Evolutionary conservation across 2,888 invertebrate genomes (phyloP).

Genomic region (Cerastis leucographa): DNA sequence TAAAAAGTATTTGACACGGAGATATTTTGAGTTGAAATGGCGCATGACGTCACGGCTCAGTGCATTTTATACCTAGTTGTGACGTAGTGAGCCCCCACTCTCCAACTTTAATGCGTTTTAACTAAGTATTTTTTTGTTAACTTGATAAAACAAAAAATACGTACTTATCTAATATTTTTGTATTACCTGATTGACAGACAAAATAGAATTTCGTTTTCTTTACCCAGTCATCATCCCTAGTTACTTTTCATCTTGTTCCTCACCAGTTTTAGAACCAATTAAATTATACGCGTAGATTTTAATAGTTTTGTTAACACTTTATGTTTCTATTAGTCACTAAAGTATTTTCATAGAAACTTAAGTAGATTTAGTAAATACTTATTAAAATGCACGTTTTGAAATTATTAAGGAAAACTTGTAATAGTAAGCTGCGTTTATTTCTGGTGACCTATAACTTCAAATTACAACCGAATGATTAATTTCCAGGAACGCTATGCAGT

Average conservation of each 20-base stretch:
- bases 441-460: not conserved
- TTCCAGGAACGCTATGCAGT: not conserved
- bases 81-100: no score
- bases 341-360: not conserved
- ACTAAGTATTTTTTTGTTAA: no score
- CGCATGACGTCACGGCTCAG: no score
- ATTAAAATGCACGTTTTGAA: not conserved
- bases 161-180: no score
- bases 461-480: not conserved
- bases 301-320: slow-evolving; percentile 15
- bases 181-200: no score
- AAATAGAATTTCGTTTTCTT: no score
- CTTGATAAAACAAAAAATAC: no score
- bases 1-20: no score
- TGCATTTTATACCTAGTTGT: no score
- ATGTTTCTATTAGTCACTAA: slow-evolving; percentile 8
- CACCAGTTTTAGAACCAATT: slow-evolving; percentile 4
- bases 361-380: not conserved
- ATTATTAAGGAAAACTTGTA: not conserved
- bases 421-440: not conserved
- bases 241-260: not conserved
- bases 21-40: no score
- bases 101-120: no score
- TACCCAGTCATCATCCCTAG: no score
- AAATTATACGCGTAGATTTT: slow-evolving; percentile 21